These are phyloP conservation scores for Urocynchramus pylzowi DNA, from an alignment of 2,113 vertebrate genomes.

Conservation along the genomic window DNA sequence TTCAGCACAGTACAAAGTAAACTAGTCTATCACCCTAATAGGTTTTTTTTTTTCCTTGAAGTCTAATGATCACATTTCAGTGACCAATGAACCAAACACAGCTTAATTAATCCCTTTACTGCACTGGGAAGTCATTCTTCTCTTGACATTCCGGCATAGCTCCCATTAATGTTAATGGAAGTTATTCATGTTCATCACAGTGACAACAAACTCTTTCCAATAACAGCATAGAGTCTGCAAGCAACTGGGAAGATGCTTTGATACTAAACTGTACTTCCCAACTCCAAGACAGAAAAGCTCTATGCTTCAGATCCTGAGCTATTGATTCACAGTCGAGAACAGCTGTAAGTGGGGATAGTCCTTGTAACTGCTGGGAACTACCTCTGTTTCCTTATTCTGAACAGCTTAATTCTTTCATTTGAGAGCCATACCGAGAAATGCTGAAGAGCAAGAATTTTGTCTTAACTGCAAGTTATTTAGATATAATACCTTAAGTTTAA, in stretches of 20 bases:
- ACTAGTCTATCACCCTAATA: background rate
- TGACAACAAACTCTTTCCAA: background rate
- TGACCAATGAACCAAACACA: background rate
- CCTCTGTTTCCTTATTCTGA: background rate
- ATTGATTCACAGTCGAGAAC: background rate
- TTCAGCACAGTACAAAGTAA: background rate
- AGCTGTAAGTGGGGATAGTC: background rate
- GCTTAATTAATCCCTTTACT: constrained; percentile 10
- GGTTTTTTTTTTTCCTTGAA: background rate
- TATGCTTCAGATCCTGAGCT: background rate
- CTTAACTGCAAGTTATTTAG: background rate
- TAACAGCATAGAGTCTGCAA: background rate
- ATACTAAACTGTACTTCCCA: background rate
- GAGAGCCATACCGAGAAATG: background rate
- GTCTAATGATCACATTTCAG: constrained; percentile 5
- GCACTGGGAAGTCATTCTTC: background rate
- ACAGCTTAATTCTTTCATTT: background rate
- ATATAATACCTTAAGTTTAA: background rate
- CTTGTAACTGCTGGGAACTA: background rate
- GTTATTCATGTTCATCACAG: background rate
- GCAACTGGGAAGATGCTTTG: background rate
- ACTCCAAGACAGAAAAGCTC: background rate
- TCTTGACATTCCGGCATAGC: background rate
- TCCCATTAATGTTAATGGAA: background rate
- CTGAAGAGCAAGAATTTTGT: background rate